Conservation (phyloP, 2,797 vertebrate genomes). For the Mormyrops attenuatus region DNA sequence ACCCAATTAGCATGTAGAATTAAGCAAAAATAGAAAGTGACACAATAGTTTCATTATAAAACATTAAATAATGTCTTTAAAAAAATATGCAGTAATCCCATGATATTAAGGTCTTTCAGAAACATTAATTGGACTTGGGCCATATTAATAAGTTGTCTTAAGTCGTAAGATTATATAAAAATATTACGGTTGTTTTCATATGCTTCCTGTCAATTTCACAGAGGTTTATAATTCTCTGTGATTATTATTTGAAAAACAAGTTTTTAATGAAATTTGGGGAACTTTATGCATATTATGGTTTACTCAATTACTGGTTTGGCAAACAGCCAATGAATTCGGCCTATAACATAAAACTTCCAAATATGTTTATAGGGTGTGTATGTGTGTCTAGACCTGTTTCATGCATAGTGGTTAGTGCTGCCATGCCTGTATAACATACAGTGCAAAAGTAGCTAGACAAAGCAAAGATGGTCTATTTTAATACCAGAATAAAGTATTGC, state of each 20-base stretch:
- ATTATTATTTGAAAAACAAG: not conserved
- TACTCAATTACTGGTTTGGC: not conserved
- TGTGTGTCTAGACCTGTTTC: not conserved
- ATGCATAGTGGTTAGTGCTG: not conserved
- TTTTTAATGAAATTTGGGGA: not conserved
- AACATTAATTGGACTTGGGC: constrained; percentile 14
- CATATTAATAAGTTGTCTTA: constrained; percentile 15
- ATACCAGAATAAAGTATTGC: not conserved
- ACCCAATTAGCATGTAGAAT: constrained; percentile 20
- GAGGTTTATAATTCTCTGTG: not conserved
- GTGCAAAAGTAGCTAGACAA: not conserved
- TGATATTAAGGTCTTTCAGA: constrained; percentile 15
- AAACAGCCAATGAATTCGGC: not conserved
- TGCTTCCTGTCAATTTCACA: constrained; percentile 14
- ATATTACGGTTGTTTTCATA: constrained; percentile 10
- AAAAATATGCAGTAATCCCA: constrained; percentile 14
- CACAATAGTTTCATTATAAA: constrained; percentile 25
- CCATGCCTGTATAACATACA: not conserved
- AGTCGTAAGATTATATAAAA: constrained; percentile 5
- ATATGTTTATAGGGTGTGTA: not conserved
- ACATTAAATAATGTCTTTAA: constrained; percentile 21
- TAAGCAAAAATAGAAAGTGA: constrained; percentile 25
- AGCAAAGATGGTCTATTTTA: not conserved
- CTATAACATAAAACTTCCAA: not conserved
- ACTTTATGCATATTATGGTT: not conserved